Percentiles rank a stretch among this genome's conserved stretches.
Conservation (phyloP, 2,113 vertebrate species). For the Chlamydotis undulata region DNA sequence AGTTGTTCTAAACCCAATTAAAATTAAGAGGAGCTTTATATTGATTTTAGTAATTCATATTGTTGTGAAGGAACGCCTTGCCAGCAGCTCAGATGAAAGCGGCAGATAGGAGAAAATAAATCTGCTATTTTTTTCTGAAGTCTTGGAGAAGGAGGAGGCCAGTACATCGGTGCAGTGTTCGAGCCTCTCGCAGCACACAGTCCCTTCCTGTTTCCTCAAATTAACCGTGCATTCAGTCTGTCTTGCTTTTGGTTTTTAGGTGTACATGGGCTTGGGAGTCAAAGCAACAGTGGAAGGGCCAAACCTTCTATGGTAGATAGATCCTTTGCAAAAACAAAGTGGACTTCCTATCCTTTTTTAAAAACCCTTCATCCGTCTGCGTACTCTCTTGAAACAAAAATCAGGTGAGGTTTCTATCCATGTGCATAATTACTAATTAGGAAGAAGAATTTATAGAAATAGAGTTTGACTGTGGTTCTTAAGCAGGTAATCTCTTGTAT, state of each 20-base stretch:
- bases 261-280: neutral
- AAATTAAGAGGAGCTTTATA: neutral
- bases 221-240: neutral
- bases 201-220: neutral
- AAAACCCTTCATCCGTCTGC: neutral
- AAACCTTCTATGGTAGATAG: neutral
- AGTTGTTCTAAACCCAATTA: neutral
- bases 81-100: neutral
- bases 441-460: neutral
- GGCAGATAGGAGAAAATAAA: neutral
- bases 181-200: neutral
- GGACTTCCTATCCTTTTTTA: neutral
- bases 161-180: neutral
- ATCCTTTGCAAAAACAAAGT: neutral
- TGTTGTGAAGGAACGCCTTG: neutral
- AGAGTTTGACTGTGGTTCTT: neutral
- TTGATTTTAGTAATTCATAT: neutral
- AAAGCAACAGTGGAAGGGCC: neutral
- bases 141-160: neutral
- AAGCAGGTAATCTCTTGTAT: neutral
- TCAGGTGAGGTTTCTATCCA: neutral
- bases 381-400: neutral
- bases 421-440: neutral
- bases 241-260: neutral
- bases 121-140: neutral